Evolutionary conservation across 2,797 vertebrate species (phyloP).

Genomic region (Molothrus ater): DNA sequence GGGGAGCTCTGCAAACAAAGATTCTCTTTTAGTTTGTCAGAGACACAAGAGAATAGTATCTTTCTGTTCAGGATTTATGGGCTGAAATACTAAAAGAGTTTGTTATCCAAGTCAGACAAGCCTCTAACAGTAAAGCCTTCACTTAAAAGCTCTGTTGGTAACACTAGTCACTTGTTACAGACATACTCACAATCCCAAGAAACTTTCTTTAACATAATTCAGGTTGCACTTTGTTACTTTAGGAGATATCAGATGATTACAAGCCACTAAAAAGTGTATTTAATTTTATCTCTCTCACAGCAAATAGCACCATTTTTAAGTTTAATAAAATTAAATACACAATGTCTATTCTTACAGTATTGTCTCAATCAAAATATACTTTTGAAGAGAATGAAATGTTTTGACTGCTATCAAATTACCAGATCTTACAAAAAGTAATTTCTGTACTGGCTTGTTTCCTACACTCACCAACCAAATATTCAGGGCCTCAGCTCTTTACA

Average conservation of each 20-base stretch:
- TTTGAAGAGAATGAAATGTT: neutral
- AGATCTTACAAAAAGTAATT: neutral
- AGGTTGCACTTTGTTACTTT: neutral
- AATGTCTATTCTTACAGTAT: neutral
- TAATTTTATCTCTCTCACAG: neutral
- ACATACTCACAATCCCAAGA: neutral
- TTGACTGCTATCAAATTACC: neutral
- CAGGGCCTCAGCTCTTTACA: neutral
- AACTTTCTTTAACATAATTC: neutral
- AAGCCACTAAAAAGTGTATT: neutral
- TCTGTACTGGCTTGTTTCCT: neutral
- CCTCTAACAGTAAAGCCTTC: neutral
- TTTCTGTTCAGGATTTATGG: slow-evolving; percentile 29
- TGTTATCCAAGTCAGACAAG: slow-evolving; percentile 20
- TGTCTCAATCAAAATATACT: neutral
- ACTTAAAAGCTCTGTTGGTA: slow-evolving; percentile 1
- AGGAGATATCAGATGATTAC: neutral
- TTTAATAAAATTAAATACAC: neutral
- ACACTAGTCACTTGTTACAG: slow-evolving; percentile 8
- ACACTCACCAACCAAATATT: neutral
- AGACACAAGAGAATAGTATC: slow-evolving; percentile 3
- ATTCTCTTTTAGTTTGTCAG: slow-evolving; percentile 30
- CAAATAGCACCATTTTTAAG: neutral
- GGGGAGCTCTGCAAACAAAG: slow-evolving; percentile 43
- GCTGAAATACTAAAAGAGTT: slow-evolving; percentile 18